Base-by-base conservation (phyloP, 2,888 invertebrate genomes). In the Rhagonycha lutea region DNA sequence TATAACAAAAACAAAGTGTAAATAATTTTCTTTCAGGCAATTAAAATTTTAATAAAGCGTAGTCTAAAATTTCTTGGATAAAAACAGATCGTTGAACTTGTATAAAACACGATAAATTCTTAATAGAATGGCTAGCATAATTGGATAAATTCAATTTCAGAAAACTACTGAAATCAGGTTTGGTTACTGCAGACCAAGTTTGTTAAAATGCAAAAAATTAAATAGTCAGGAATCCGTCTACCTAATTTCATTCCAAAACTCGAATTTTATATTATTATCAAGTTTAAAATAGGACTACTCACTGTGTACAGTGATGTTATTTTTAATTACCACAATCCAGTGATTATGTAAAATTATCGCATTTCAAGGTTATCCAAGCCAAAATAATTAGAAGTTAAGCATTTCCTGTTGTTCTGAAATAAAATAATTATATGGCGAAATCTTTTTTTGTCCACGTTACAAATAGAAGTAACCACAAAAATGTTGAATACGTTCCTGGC, bases 401-500 rank as follows among this genome's bases (percentile, higher is more conserved):
- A 72, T 77, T 77, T 77, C 77, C 77, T 73, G 74, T 29, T 68
- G 68, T 28, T 28, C 14, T 32, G 14, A 68, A 68, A 28, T 10
- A 68, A 18, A 68, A 68, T 68, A 32, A 68, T 28, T 47, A 12
- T 7, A n/a, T 47, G 7, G 7, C 47, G n/a, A 47, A 47, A 47
- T 47, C 47, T 47, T 47, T 47, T 47, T 47, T 47, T 47, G 47
- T 47, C 47, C n/a, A 12, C 47, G 47, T n/a, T 47, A 47, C 47
- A 68, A 68, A 68, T 14, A 28, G 28, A 28, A n/a, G 29, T 26
- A 68, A 68, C 68, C 68, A 8, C 68, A 70, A 70, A 69, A 71
- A 61, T 63, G 47, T 68, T 72, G 63, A 78, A 72, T 77, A 73
- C 79, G 61, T 23, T 47, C 78, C 79, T 79, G 78, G n/a, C 14